Evolutionary conservation across 2,797 vertebrate genomes (phyloP).

Genomic region (Selene dorsalis): DNA sequence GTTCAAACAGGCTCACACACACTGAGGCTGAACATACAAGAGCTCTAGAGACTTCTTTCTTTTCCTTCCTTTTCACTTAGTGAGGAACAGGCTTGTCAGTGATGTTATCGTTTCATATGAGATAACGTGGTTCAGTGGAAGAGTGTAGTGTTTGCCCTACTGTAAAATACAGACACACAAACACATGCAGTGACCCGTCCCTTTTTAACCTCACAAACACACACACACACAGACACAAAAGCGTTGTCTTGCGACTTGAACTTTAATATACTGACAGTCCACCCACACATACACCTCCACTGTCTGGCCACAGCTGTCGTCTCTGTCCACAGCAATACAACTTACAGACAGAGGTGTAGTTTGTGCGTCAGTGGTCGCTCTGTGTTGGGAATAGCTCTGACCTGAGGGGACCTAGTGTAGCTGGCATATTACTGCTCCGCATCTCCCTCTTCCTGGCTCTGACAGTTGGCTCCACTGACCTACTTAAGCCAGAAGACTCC

Average conservation of each 20-base stretch:
- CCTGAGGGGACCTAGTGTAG: conserved; percentile 67
- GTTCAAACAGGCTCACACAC: neutral
- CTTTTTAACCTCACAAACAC: neutral
- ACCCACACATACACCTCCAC: conserved; percentile 52
- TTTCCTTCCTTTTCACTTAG: neutral
- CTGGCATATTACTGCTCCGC: conserved; percentile 48
- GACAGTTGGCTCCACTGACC: conserved; percentile 78
- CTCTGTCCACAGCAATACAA: conserved; percentile 38
- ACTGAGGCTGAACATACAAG: neutral
- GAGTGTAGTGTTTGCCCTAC: conserved; percentile 14
- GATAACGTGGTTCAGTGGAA: conserved; percentile 15
- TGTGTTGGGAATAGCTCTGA: conserved; percentile 60
- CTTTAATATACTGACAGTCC: conserved; percentile 35
- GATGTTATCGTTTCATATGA: neutral
- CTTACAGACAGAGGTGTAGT: conserved; percentile 22
- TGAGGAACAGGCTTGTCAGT: conserved; percentile 16
- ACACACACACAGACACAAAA: conserved; percentile 7
- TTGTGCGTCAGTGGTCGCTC: conserved; percentile 51
- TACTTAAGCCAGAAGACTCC: conserved; percentile 66
- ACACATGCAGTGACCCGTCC: conserved; percentile 11
- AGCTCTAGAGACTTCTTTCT: too few relatives aligned
- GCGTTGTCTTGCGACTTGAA: conserved; percentile 13
- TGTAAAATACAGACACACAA: conserved; percentile 16
- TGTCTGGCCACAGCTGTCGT: conserved; percentile 53
- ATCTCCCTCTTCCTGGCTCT: conserved; percentile 57